These are phyloP conservation scores for Pomacea canaliculata DNA, from an alignment of 2,888 invertebrate genomes.

Conservation along the genomic window DNA sequence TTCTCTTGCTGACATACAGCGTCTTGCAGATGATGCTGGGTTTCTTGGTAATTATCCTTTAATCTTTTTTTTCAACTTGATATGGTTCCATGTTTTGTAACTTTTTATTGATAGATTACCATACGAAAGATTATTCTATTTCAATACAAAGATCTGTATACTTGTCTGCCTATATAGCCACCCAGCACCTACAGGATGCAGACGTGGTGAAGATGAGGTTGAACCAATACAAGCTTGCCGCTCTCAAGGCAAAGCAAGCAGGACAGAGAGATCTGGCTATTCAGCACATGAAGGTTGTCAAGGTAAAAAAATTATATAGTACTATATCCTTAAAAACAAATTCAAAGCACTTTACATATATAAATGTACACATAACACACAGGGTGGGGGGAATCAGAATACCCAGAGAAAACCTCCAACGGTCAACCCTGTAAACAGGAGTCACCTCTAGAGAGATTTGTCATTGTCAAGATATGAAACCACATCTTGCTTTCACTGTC, in stretches of 20 bases:
- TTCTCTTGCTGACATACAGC: conserved; percentile 21
- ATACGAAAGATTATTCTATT: too few species aligned
- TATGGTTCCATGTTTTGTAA: too few species aligned
- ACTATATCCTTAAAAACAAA: background rate
- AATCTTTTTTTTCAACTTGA: background rate
- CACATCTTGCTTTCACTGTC: too few species aligned
- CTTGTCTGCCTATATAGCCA: background rate
- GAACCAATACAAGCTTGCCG: conserved; percentile 29
- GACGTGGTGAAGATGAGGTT: conserved; percentile 12
- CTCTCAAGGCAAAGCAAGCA: conserved; percentile 26
- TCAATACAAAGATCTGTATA: too few species aligned
- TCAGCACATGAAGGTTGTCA: conserved; percentile 28
- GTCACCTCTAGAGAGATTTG: background rate
- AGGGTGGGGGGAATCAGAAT: background rate
- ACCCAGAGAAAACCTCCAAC: background rate
- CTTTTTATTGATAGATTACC: too few species aligned
- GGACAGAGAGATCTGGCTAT: conserved; percentile 25
- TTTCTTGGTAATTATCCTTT: background rate
- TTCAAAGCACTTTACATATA: background rate
- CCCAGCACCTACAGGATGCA: conserved; percentile 13
- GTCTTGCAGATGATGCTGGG: conserved; percentile 21
- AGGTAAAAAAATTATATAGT: background rate
- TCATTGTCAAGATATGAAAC: background rate
- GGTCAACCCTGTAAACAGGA: background rate
- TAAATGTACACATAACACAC: background rate